Evolutionary conservation across 2,113 vertebrate species (phyloP).

Genomic region (Lampris megalopsis): DNA sequence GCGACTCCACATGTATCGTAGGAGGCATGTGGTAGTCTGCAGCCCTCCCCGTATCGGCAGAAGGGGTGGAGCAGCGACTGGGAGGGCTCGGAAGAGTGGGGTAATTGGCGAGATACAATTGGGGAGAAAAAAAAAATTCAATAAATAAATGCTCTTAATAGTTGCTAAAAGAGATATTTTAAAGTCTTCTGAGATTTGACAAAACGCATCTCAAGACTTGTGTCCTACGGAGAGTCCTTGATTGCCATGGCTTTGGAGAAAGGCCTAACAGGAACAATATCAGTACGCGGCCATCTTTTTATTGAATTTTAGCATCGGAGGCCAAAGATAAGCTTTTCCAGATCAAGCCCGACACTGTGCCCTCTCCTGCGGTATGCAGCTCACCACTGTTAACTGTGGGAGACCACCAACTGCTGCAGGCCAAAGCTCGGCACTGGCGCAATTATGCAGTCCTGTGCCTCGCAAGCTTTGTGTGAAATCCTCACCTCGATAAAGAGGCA

Average conservation of each 20-base stretch:
- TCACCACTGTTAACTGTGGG: conserved; percentile 20
- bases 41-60: too few relatives aligned
- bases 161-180: too few relatives aligned
- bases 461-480: conserved; percentile 32
- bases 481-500: conserved; percentile 1
- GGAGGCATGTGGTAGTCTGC: too few relatives aligned
- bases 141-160: too few relatives aligned
- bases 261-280: background rate
- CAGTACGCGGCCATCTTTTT: too few relatives aligned
- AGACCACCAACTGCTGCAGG: background rate
- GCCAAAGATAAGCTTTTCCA: conserved; percentile 17
- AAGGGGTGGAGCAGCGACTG: too few relatives aligned
- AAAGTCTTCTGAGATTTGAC: too few relatives aligned
- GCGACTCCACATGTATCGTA: too few relatives aligned
- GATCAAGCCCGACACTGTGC: background rate
- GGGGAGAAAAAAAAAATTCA: too few relatives aligned
- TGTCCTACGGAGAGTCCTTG: background rate
- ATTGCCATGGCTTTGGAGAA: background rate
- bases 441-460: background rate
- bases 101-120: too few relatives aligned
- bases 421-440: background rate
- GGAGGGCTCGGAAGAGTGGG: too few relatives aligned
- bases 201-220: background rate
- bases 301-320: conserved; percentile 1
- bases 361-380: conserved; percentile 9